Evolutionary conservation across 2,113 vertebrate genomes (phyloP), one percentile per base, ranked within the genome.

Genomic region (Siphamia tubifer): DNA sequence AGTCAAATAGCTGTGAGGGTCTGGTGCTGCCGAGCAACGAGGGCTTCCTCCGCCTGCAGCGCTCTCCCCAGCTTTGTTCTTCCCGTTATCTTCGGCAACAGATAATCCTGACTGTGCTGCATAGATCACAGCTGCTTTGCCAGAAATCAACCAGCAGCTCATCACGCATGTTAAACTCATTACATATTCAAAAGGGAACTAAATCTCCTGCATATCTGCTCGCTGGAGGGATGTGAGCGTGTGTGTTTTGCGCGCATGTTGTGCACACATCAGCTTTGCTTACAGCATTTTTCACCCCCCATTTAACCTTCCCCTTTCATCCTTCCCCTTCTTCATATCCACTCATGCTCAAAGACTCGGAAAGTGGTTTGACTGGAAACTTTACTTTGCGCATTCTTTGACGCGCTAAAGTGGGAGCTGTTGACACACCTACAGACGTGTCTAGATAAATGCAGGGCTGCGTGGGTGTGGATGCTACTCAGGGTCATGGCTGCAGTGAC

Each of bases 111-210:
- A 73, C 75, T 67, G 67, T 68, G 70, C 61, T 36, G 63, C 34
- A 2, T 70, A 63, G 68, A 86, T 83, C 77, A 84, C 73, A 77
- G 79, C 78, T 84, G 80, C 85, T 71, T 77, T 25, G 8, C 77
- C 64, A 66, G 56, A 75, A 84, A 77, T 75, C 67, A 84, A 74
- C 81, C 79, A 70, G 5, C 66, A 4, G 79, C 79, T 88, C 86
- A 84, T 79, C 68, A 43, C 23, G 64, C 69, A 72, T 58, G 72
- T 69, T 86, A 89, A 87, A 87, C 88, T 91, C 82, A 83, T 89
- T 84, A 87, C 66, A 75, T 79, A 85, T 87, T 88, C 86, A 90
- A 82, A 87, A 54, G 73, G 58, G 44, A 76, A 53, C 57, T 79
- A 88, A 85, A 89, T 89, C 76, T 86, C 64, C 61, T 49, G 58